phyloP scores from a whole-genome alignment of 2,888 invertebrate species.

The Patella ulyssiponensis region DNA sequence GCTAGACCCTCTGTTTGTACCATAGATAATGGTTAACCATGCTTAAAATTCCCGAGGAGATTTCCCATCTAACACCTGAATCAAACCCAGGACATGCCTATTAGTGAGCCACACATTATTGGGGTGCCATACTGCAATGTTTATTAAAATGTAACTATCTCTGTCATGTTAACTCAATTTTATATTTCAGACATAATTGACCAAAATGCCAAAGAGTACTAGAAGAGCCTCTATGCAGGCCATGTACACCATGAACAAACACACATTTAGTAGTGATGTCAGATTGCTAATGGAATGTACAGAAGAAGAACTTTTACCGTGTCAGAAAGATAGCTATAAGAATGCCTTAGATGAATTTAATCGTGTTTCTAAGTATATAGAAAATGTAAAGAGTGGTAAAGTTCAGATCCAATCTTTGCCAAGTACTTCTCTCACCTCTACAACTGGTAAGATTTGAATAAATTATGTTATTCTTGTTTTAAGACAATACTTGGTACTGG shows the following conservation, averaged over 20 bases:
- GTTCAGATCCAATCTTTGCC: neutral
- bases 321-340: slow-evolving; percentile 78
- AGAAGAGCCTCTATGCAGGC: slow-evolving; percentile 3
- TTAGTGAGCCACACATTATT: no score
- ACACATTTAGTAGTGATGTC: slow-evolving; percentile 21
- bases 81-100: no score
- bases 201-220: slow-evolving; percentile 3
- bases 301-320: slow-evolving; percentile 81
- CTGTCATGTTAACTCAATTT: no score
- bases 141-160: no score
- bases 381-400: slow-evolving; percentile 6
- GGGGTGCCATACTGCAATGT: no score
- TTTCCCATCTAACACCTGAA: no score
- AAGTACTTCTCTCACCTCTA: neutral
- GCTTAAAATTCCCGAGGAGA: no score
- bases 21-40: no score
- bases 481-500: no score
- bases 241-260: neutral
- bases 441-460: neutral
- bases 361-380: slow-evolving; percentile 11
- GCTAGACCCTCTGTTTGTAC: no score
- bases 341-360: slow-evolving; percentile 79
- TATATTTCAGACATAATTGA: no score
- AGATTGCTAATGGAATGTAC: slow-evolving; percentile 78
- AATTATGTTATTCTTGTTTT: no score